A percentile compares a stretch with the other conserved stretches of the same genome.
phyloP scores from a whole-genome alignment of 2,888 invertebrate species.

The Synergus gifuensis region DNA sequence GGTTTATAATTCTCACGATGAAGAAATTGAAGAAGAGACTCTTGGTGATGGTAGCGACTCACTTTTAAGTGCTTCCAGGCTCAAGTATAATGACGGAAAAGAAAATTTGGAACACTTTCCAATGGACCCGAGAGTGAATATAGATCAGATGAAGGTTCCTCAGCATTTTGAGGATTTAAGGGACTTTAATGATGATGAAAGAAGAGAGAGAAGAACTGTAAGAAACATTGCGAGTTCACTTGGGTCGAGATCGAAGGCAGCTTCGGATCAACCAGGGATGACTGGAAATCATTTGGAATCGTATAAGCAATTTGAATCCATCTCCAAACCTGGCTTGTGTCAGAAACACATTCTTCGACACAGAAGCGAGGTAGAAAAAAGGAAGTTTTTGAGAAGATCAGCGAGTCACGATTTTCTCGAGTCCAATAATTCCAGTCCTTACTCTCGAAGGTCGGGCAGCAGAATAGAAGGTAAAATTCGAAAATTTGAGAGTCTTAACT shows the following conservation, averaged over 20 bases:
- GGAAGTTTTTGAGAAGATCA: slow-evolving; percentile 69
- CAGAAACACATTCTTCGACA: slow-evolving; percentile 61
- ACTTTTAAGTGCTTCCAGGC: slow-evolving; percentile 82
- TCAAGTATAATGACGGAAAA: slow-evolving; percentile 64
- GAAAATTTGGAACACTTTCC: slow-evolving; percentile 54
- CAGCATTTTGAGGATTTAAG: background rate
- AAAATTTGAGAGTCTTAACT: slow-evolving; percentile 74
- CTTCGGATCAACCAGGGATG: slow-evolving; percentile 11
- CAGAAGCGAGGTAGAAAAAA: slow-evolving; percentile 68
- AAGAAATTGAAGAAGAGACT: slow-evolving; percentile 78
- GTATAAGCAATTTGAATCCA: slow-evolving; percentile 57
- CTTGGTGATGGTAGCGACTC: slow-evolving; percentile 83
- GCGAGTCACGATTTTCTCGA: slow-evolving; percentile 72
- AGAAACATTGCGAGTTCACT: background rate
- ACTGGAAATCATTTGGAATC: slow-evolving; percentile 48
- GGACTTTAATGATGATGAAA: background rate
- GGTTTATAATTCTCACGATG: slow-evolving; percentile 81
- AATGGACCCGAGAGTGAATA: slow-evolving; percentile 48
- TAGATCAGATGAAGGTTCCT: slow-evolving; percentile 8
- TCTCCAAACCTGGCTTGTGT: slow-evolving; percentile 39
- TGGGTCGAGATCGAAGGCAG: slow-evolving; percentile 1
- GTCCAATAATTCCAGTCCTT: slow-evolving; percentile 64
- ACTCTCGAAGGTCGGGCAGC: slow-evolving; percentile 63
- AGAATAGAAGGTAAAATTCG: slow-evolving; percentile 70
- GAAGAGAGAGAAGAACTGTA: slow-evolving; percentile 46